Conservation (phyloP, 2,888 invertebrate species). For the Stratiomys singularior region DNA sequence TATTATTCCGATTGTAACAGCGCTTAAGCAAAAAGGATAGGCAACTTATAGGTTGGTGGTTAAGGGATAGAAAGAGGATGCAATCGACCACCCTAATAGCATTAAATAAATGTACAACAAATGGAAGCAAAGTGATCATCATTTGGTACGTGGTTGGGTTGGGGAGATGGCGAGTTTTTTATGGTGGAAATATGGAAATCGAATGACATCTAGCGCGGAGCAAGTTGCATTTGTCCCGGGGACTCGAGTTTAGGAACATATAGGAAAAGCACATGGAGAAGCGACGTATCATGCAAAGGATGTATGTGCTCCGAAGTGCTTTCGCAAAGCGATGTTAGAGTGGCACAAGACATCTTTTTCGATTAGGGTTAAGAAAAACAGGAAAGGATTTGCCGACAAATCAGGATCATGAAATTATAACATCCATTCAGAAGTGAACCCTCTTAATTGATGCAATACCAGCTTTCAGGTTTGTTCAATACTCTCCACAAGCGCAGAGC, state of each 20-base stretch:
- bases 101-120: slow-evolving; percentile 50
- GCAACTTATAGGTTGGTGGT: background rate
- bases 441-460: background rate
- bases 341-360: background rate
- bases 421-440: background rate
- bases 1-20: background rate
- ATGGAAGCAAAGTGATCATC: slow-evolving; percentile 52
- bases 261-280: background rate
- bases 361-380: no score
- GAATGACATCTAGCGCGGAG: slow-evolving; percentile 11
- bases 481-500: no score
- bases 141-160: slow-evolving; percentile 47
- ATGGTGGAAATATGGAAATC: slow-evolving; percentile 51
- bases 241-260: background rate
- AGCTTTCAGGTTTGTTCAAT: background rate
- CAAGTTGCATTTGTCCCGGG: background rate
- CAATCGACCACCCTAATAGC: slow-evolving; percentile 44
- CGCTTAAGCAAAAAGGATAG: background rate
- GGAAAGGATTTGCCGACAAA: background rate
- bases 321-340: background rate
- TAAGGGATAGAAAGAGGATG: background rate
- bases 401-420: background rate
- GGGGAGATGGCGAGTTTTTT: slow-evolving; percentile 48
- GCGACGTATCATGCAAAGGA: background rate
- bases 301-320: no score